A percentile compares a stretch with the other conserved stretches of the same genome.
phyloP scores from a whole-genome alignment of 2,888 invertebrate species.

The Torymus aiolomorphi region DNA sequence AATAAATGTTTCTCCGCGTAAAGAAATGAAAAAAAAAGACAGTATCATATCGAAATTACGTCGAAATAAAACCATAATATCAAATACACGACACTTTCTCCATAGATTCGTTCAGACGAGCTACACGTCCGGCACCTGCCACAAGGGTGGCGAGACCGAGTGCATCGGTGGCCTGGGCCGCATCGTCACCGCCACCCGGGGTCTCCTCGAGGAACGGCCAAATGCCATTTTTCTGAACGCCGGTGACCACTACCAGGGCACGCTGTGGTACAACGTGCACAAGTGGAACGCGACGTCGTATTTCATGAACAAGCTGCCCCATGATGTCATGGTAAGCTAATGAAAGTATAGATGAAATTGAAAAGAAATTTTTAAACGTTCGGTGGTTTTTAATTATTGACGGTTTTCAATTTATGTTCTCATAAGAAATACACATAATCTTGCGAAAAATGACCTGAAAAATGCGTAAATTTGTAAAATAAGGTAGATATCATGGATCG shows the following conservation, averaged over 20 bases:
- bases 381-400: no score
- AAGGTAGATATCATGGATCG: no score
- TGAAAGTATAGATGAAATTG: no score
- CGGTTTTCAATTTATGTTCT: no score
- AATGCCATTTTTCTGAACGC: slow-evolving; percentile 86
- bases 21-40: no score
- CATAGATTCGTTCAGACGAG: slow-evolving; percentile 81
- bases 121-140: slow-evolving; percentile 78
- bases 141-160: slow-evolving; percentile 73
- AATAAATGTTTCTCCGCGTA: no score
- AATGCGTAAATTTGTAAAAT: no score
- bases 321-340: slow-evolving; percentile 83
- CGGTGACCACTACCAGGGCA: slow-evolving; percentile 91
- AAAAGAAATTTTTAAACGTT: no score
- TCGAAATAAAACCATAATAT: no score
- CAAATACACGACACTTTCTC: background rate
- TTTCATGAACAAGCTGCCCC: slow-evolving; percentile 85
- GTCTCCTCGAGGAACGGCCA: slow-evolving; percentile 76
- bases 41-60: no score
- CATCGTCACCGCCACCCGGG: slow-evolving; percentile 77
- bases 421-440: no score
- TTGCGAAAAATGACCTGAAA: no score
- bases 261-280: slow-evolving; percentile 86
- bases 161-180: slow-evolving; percentile 85
- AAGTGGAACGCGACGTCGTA: slow-evolving; percentile 85